A percentile compares a stretch with the other conserved stretches of the same genome.
These are phyloP conservation scores for Ailurus styani DNA, from an alignment of 2,113 vertebrate genomes.

Conservation along the genomic window DNA sequence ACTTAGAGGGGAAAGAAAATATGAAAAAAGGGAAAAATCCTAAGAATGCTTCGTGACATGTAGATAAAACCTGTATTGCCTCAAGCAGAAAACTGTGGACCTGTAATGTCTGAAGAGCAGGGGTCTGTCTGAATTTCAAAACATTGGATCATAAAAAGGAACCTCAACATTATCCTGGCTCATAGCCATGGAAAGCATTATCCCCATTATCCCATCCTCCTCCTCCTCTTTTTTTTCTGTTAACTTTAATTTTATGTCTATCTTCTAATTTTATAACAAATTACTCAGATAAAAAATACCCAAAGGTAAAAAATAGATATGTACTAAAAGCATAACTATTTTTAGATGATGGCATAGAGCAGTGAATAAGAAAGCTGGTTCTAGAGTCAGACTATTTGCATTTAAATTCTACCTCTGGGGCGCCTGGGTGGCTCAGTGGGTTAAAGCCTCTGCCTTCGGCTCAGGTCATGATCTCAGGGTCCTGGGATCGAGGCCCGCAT, in stretches of 20 bases:
- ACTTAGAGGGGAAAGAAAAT: neutral
- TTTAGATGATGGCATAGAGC: neutral
- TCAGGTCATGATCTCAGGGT: too few relatives aligned
- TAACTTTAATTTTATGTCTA: conserved; percentile 6
- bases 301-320: neutral
- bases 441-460: too few relatives aligned
- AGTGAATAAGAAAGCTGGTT: neutral
- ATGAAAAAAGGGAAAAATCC: neutral
- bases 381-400: neutral
- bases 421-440: too few relatives aligned
- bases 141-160: neutral
- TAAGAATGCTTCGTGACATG: neutral
- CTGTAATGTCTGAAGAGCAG: neutral
- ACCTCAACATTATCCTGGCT: neutral
- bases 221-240: neutral
- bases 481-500: too few relatives aligned
- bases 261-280: neutral
- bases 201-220: neutral
- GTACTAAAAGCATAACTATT: neutral
- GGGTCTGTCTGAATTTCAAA: neutral
- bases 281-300: neutral
- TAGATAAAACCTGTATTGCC: neutral
- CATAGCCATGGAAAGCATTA: neutral
- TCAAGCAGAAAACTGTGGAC: neutral
- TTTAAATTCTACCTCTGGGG: neutral